Evolutionary conservation across 2,888 invertebrate genomes (phyloP), one percentile per base, ranked within the genome.

Genomic region (Limnephilus lunatus): DNA sequence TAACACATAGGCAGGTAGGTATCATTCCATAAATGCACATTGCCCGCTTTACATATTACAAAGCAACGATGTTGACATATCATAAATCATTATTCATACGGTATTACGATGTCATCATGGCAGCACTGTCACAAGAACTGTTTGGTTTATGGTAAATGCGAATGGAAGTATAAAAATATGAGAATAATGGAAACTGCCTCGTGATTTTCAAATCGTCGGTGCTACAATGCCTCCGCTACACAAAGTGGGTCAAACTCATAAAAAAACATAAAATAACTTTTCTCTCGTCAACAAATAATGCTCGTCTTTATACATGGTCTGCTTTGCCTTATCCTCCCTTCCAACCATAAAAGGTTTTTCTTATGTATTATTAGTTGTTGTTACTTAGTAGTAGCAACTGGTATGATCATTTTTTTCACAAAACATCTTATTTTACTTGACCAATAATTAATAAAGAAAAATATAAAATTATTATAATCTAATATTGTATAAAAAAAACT

Each of bases 161-260:
- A 68, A 68, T 68, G 68, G 68, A 68, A 68, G 9, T 68, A 68
- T 68, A 68, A 68, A 68, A 25, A 68, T 25, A 68, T 68, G 25
- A 68, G 68, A 68, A 68, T 68, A 68, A 68, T 68, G 68, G 68
- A 68, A 68, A 68, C 25, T 68, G 68, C 68, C 68, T 68, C 68
- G 68, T 68, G 68, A 68, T 68, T 68, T 68, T 68, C 25, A 68
- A 68, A 68, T 68, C 68, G 9, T 68, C 68, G 25, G 68, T n/a
- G 68, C 68, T 68, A 68, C 68, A 68, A 68, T 68, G 25, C 68
- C 68, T 68, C 19, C 19, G 53, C 68, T 68, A 68, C 25, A 68
- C 68, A 68, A 68, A 68, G 68, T 68, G 68, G 68, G 68, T 68
- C 68, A 68, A 68, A 68, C 68, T 68, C 68, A 68, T 68, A 68